Base-by-base conservation (phyloP, 2,113 vertebrate genomes). In the Cervus canadensis region DNA sequence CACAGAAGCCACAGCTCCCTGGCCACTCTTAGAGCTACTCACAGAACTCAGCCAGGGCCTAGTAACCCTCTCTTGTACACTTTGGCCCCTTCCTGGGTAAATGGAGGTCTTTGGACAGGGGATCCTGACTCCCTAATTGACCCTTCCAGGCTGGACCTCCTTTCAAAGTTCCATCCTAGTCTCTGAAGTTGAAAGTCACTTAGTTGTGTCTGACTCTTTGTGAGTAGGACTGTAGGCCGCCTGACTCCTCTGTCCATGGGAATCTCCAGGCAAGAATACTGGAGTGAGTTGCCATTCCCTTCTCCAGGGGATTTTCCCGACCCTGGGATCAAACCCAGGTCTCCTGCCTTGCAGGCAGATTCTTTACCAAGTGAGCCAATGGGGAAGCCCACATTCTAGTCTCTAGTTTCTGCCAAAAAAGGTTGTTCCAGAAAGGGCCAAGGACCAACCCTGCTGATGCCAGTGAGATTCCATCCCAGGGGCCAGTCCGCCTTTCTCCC, bases 211-310 rank as follows among this genome's bases (percentile, higher is more conserved):
- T 2, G 1, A 71, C n/a, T 71, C n/a, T 71, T 40, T 23, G 67
- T 71, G n/a, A 23, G 19, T 71, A 0, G 0, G 67, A 40, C 67
- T 12, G 10, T 71, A 71, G 67, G 21, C n/a, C 1, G 21, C 67
- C 67, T 40, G n/a, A 5, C n/a, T 71, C 67, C 67, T 40, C n/a
- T 40, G 67, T 71, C 19, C 67, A 40, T 40, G 67, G 67, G 67
- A 40, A 23, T 71, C 67, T 71, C 10, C 67, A 71, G 67, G 36
- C 19, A 71, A 71, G 67, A 71, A 71, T 71, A 21, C n/a, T 71
- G n/a, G 19, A 71, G 67, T 23, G 19, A 10, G 3, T 23, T 40
- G n/a, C n/a, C n/a, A 71, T 23, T 19, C n/a, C 19, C 19, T 71
- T 23, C n/a, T 23, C n/a, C 67, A 71, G n/a, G 36, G n/a, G n/a